phyloP scores from a whole-genome alignment of 2,113 vertebrate genomes.

The Malurus alboscapulatus region DNA sequence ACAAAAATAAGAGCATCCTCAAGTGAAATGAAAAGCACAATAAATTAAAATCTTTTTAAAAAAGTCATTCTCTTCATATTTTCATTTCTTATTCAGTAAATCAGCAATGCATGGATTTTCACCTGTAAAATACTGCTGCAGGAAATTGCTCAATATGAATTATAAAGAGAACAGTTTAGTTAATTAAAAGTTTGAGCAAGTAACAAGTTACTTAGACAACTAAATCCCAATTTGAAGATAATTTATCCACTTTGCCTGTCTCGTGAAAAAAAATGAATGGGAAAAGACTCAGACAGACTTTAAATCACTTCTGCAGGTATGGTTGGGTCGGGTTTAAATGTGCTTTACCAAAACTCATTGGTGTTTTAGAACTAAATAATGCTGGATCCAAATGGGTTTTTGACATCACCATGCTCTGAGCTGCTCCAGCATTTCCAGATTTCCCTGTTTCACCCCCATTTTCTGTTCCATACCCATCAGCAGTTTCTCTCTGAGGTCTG shows the following conservation, averaged over 20 bases:
- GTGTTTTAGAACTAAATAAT: neutral
- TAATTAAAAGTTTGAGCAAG: conserved; percentile 65
- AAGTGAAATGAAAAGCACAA: conserved; percentile 14
- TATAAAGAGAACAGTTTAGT: conserved; percentile 49
- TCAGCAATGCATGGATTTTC: conserved; percentile 5
- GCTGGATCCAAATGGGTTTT: neutral
- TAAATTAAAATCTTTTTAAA: conserved; percentile 36
- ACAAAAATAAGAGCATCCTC: neutral
- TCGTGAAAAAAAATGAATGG: conserved; percentile 44
- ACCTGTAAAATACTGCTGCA: conserved; percentile 46
- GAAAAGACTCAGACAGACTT: neutral
- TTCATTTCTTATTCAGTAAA: conserved; percentile 35
- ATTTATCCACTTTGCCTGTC: conserved; percentile 41
- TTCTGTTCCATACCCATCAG: neutral
- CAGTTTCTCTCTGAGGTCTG: neutral
- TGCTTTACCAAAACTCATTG: neutral
- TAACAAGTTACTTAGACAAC: conserved; percentile 37
- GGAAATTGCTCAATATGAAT: conserved; percentile 50
- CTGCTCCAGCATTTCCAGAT: neutral
- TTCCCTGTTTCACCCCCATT: neutral
- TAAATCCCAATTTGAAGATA: conserved; percentile 29
- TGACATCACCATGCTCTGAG: neutral
- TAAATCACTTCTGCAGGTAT: neutral
- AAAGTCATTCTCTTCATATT: neutral
- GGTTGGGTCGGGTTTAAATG: neutral